These are phyloP conservation scores for Berghia stephanieae DNA, from an alignment of 1,140 invertebrate genomes.

Conservation along the genomic window DNA sequence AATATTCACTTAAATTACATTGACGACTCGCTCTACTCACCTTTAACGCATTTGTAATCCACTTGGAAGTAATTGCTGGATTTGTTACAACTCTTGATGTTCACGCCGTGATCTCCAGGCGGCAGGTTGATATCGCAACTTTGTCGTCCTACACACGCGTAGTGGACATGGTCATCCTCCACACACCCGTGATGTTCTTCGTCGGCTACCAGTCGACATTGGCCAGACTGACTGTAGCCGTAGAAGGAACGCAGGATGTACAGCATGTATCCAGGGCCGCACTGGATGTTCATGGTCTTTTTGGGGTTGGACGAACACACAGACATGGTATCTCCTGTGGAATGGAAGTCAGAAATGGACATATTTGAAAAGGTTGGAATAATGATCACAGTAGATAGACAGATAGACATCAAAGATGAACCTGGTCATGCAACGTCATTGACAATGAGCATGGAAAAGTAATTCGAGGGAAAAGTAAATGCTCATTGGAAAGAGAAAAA, in stretches of 20 bases:
- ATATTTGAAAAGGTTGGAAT: too few relatives aligned
- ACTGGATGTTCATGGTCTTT: conserved; percentile 50
- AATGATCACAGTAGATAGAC: too few relatives aligned
- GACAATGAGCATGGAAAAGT: too few relatives aligned
- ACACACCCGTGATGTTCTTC: conserved; percentile 49
- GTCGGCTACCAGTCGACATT: conserved; percentile 42
- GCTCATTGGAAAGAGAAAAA: too few relatives aligned
- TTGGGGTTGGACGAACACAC: conserved; percentile 48
- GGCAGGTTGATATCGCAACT: conserved; percentile 55
- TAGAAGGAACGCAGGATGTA: conserved; percentile 52
- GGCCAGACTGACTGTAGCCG: conserved; percentile 47
- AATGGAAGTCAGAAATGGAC: too few relatives aligned
- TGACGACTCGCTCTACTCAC: neutral
- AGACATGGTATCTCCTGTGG: conserved; percentile 39
- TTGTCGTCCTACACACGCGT: conserved; percentile 53
- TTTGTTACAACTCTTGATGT: conserved; percentile 40
- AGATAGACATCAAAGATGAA: too few relatives aligned
- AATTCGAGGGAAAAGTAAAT: too few relatives aligned
- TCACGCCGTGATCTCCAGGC: conserved; percentile 40
- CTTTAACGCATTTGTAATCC: conserved; percentile 54
- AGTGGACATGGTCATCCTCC: too few relatives aligned
- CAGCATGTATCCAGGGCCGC: conserved; percentile 52
- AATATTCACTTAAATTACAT: neutral
- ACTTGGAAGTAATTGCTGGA: conserved; percentile 59
- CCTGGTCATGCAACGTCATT: too few relatives aligned